Percentiles rank a stretch among this genome's conserved stretches.
Evolutionary conservation across 2,888 invertebrate species (phyloP).

Genomic region (Lagria hirta): DNA sequence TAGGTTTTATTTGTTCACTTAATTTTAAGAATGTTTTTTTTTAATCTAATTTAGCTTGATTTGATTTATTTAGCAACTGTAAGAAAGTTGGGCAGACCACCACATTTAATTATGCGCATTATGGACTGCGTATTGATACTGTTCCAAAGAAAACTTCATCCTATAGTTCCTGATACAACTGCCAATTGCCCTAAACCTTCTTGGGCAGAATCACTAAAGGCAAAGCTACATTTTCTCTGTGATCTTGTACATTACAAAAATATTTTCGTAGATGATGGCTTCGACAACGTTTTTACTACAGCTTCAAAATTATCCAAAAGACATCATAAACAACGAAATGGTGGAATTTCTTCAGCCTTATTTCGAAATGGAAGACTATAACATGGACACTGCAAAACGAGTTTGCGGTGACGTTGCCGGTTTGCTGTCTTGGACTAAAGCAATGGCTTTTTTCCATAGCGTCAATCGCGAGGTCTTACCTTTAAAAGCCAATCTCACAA

Average conservation of each 20-base stretch:
- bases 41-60: too few species aligned
- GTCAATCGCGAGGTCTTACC: constrained; percentile 97
- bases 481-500: constrained; percentile 84
- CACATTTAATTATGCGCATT: constrained; percentile 95
- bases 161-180: constrained; percentile 77
- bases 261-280: constrained; percentile 83
- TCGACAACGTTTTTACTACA: constrained; percentile 89
- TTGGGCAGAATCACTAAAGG: constrained; percentile 93
- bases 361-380: constrained; percentile 95
- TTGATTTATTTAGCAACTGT: constrained; percentile 67
- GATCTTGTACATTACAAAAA: constrained; percentile 1
- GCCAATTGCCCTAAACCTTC: constrained; percentile 90
- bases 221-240: constrained; percentile 15
- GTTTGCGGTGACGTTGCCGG: constrained; percentile 98
- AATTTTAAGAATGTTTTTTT: too few species aligned
- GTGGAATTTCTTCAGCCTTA: constrained; percentile 90
- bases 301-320: constrained; percentile 93
- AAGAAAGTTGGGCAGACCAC: constrained; percentile 90
- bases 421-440: constrained; percentile 92
- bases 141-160: constrained; percentile 86
- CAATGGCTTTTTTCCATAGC: constrained; percentile 93
- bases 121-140: constrained; percentile 96
- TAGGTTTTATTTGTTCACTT: too few species aligned
- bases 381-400: constrained; percentile 92
- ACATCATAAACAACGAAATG: constrained; percentile 96